phyloP scores from a whole-genome alignment of 53 echinoderm and acorn worm species.

The Paracentrotus lividus region DNA sequence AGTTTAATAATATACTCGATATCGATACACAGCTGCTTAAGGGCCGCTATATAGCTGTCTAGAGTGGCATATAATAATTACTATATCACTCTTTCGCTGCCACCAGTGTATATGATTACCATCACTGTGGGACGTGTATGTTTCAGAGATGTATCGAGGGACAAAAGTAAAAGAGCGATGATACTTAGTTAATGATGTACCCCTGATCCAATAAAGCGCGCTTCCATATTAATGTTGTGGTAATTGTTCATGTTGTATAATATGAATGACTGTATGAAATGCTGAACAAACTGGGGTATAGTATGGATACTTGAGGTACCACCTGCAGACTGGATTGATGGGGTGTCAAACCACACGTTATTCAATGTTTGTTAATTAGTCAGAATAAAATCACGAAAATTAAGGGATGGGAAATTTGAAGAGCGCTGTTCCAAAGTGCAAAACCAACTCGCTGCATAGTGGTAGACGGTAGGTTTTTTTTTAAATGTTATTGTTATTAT shows the following conservation, averaged over 20 bases:
- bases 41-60: too few species aligned
- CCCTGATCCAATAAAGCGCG: slow-evolving; percentile 4
- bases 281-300: slow-evolving; percentile 1
- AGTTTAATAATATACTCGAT: not conserved
- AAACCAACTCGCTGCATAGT: not conserved
- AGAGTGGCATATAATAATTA: slow-evolving; percentile 21
- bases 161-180: not conserved
- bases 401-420: not conserved
- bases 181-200: slow-evolving; percentile 51
- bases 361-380: slow-evolving; percentile 28
- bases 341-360: slow-evolving; percentile 34
- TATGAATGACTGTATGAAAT: slow-evolving; percentile 3
- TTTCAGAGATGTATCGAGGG: not conserved
- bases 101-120: not conserved
- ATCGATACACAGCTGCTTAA: not conserved
- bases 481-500: too few species aligned
- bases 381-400: not conserved
- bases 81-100: not conserved
- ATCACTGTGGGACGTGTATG: not conserved
- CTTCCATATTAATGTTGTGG: not conserved
- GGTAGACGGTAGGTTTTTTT: too few species aligned
- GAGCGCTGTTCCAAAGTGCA: not conserved
- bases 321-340: slow-evolving; percentile 23
- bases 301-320: not conserved
- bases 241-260: slow-evolving; percentile 16